Base-by-base conservation (phyloP, 2,113 vertebrate genomes). In the Sceloporus undulatus region DNA sequence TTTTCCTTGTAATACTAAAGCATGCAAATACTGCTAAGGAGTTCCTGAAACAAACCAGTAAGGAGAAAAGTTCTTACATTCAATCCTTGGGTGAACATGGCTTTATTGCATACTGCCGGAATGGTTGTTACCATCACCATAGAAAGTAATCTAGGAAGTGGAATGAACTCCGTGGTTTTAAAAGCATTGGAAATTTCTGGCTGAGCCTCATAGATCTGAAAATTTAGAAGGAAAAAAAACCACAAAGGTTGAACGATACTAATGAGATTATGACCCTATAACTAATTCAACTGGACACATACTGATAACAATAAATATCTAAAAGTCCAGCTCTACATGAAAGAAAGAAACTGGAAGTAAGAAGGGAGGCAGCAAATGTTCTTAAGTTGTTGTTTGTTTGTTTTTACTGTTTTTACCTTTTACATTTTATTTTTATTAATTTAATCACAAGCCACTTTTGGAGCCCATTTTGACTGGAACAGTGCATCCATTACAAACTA, bases 201-300 rank as follows among this genome's bases (percentile, higher is more conserved):
- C 92, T 99, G 98, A 71, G 97, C 98, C 65, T 98, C 97, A 0
- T 98, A 99, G 91, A 99, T 98, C 99, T 99, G 90, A n/a, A 93
- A 93, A 19, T 82, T 59, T 29, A 71, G 59, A 62, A 16, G 59
- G 11, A 59, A 10, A 92, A 89, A 42, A 68, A 92, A 88, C 91
- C 4, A 90, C 74, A 34, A 21, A 48, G 34, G 77, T 89, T 10
- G 83, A 25, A 21, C 25, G 79, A 78, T 13, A 81, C 0, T 5
- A 9, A 79, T 73, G 52, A 0, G 87, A 29, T 0, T 19, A 7
- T 25, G 1, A 6, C 79, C 6, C 2, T 48, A 25, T 38, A 79
- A 48, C 5, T 56, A 70, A 6, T 18, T 71, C 38, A 59, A 34
- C 4, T 18, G 1, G 59, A 25, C 16, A 54, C 79, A 85, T 11